These are phyloP conservation scores for Acanthurus lineatus DNA, from an alignment of 2,797 vertebrate genomes.

Conservation along the genomic window DNA sequence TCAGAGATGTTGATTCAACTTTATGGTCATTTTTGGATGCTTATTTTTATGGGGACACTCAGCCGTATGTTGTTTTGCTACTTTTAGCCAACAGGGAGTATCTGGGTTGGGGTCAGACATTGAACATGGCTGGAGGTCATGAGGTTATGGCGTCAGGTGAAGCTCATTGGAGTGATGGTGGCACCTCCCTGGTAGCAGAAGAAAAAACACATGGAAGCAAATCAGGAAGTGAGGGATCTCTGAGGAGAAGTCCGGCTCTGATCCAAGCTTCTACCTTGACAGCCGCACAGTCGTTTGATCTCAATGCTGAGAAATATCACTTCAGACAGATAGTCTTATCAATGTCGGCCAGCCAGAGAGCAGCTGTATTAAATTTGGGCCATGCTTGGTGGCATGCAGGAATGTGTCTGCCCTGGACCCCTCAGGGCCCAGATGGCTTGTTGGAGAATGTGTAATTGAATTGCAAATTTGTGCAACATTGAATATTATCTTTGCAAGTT, in stretches of 20 bases:
- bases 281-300: slow-evolving; percentile 64
- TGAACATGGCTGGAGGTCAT: background rate
- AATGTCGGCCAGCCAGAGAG: slow-evolving; percentile 37
- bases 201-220: slow-evolving; percentile 33
- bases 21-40: background rate
- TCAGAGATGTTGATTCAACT: background rate
- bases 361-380: slow-evolving; percentile 25
- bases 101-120: background rate
- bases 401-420: slow-evolving; percentile 16
- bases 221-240: slow-evolving; percentile 38
- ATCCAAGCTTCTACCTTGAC: slow-evolving; percentile 62
- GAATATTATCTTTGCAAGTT: slow-evolving; percentile 30
- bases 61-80: background rate
- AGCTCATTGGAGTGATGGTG: slow-evolving; percentile 6
- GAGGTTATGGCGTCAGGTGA: slow-evolving; percentile 19
- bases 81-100: background rate
- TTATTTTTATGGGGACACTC: background rate
- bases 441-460: slow-evolving; percentile 43
- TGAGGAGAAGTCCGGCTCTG: slow-evolving; percentile 50
- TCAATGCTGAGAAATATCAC: slow-evolving; percentile 56
- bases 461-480: slow-evolving; percentile 51
- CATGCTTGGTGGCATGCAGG: slow-evolving; percentile 22
- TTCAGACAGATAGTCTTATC: slow-evolving; percentile 64
- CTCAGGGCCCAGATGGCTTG: background rate
- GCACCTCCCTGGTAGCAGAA: slow-evolving; percentile 11